Base-by-base conservation (phyloP, 2,888 invertebrate genomes). In the Cryptosula pallasiana region DNA sequence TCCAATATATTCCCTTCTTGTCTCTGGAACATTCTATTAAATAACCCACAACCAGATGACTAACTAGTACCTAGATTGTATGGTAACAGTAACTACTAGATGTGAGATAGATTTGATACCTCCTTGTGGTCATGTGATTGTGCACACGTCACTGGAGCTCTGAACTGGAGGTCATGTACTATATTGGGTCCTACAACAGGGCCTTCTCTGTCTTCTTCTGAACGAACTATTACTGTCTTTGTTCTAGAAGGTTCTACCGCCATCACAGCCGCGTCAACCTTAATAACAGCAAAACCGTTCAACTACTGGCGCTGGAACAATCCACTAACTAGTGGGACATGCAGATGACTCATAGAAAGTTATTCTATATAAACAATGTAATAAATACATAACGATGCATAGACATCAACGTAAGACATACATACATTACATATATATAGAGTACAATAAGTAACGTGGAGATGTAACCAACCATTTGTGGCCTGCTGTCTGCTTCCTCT, bases 261-360 rank as follows among this genome's bases (percentile, higher is more conserved):
- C 63, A 63, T 63, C 32, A 63, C 32, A 1, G 29, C 29, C 2
- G 63, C 63, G n/a, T 63, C 63, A 27, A 32, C 63, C 63, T 63
- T 20, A 23, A 55, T 5, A n/a, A 16, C 9, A n/a, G n/a, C n/a
- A n/a, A n/a, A n/a, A n/a, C n/a, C n/a, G n/a, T n/a, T n/a, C n/a
- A n/a, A n/a, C n/a, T n/a, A n/a, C n/a, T n/a, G n/a, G n/a, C n/a
- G n/a, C n/a, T n/a, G n/a, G n/a, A n/a, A n/a, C n/a, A n/a, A n/a
- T n/a, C n/a, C n/a, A n/a, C n/a, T n/a, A n/a, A n/a, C n/a, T n/a
- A n/a, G n/a, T n/a, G n/a, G n/a, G n/a, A n/a, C n/a, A n/a, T n/a
- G n/a, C n/a, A n/a, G n/a, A n/a, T n/a, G n/a, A n/a, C n/a, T n/a
- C n/a, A n/a, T n/a, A n/a, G n/a, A n/a, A n/a, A n/a, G n/a, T n/a